Evolutionary conservation across 2,797 vertebrate species (phyloP), one percentile per base, ranked within the genome.

Genomic region (Tenualosa ilisha): DNA sequence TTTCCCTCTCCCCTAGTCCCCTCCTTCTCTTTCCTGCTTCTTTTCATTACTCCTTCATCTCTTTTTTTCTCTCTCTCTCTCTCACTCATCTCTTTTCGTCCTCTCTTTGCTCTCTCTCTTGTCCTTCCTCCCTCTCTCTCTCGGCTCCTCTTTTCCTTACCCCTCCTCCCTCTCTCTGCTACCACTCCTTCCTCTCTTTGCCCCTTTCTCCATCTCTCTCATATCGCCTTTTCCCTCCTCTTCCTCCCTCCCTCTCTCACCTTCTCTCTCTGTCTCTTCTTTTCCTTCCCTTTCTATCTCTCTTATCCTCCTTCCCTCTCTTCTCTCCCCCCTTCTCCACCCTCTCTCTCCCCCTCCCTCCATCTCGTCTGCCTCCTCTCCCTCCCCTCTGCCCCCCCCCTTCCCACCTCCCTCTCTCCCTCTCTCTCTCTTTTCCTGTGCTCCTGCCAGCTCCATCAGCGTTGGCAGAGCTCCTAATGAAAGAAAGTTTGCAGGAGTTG

Each of bases 401-500:
- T 20, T 13, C 2, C 68, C 43, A 37, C 6, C 13, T 17, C 68
- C 17, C 15, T 15, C 13, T 15, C 37, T 22, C 37, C 43, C 43
- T 79, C 84, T 84, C 11, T 85, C 85, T 86, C 65, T 79, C 81
- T 61, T 87, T 56, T 20, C 22, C 5, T 24, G 22, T 24, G 54
- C 83, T 68, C 85, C 87, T 31, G 59, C 65, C 65, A 72, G 65
- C 65, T 37, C 65, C 65, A 72, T 88, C 84, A 88, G 82, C 83
- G 68, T 84, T 89, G 89, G 84, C 89, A 89, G 43, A 59, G 63
- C 61, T 86, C 84, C 88, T 87, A 89, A 90, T 90, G 89, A 89
- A 89, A 83, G 85, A 85, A 88, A 86, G 84, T 88, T 87, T 87
- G 87, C 87, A n/a, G 86, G 86, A 86, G 86, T 88, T 88, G 89